These are phyloP conservation scores for Deilephila elpenor DNA, from an alignment of 2,888 invertebrate species.

Conservation along the genomic window DNA sequence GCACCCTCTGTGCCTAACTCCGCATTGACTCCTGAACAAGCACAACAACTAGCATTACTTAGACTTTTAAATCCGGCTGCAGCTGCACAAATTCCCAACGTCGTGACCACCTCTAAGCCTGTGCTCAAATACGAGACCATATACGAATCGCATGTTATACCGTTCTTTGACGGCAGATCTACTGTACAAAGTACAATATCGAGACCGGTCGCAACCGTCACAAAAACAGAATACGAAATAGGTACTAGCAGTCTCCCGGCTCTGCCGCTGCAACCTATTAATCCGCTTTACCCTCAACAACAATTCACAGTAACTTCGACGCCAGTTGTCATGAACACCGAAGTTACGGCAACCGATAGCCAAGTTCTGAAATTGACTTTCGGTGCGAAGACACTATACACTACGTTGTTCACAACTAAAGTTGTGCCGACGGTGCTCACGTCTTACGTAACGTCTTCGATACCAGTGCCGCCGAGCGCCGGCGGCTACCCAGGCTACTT, in stretches of 20 bases:
- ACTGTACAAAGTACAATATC: conserved; percentile 92
- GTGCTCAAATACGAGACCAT: conserved; percentile 90
- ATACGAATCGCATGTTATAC: conserved; percentile 93
- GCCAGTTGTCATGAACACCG: conserved; percentile 91
- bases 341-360: conserved; percentile 91
- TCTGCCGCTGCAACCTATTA: conserved; percentile 83
- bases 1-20: conserved; percentile 77
- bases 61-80: conserved; percentile 89
- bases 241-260: conserved; percentile 89
- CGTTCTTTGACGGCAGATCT: conserved; percentile 89
- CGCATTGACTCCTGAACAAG: conserved; percentile 87
- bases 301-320: conserved; percentile 92
- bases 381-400: conserved; percentile 95
- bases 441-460: conserved; percentile 92
- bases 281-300: conserved; percentile 85
- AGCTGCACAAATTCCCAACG: conserved; percentile 87
- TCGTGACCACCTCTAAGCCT: conserved; percentile 92
- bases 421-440: conserved; percentile 93
- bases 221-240: conserved; percentile 91
- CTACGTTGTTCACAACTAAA: conserved; percentile 92
- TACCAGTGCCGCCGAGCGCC: conserved; percentile 89
- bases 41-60: conserved; percentile 90
- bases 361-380: conserved; percentile 94
- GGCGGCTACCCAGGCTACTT: conserved; percentile 91
- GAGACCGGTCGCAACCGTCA: conserved; percentile 90